These are phyloP conservation scores for Lycaena phlaeas DNA, from an alignment of 2,888 invertebrate genomes.

Conservation along the genomic window DNA sequence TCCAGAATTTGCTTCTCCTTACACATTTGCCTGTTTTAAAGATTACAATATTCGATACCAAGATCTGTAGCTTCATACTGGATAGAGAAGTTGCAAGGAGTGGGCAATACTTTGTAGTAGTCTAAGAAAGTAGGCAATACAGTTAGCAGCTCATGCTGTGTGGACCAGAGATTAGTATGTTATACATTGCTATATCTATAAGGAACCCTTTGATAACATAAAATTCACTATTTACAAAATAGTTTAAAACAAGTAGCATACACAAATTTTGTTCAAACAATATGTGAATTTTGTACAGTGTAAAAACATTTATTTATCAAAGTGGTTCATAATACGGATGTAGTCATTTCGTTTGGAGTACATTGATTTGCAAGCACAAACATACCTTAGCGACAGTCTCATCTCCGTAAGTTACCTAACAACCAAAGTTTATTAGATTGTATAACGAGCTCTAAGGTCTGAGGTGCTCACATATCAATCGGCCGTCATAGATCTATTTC, in stretches of 20 bases:
- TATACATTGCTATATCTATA: background rate
- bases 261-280: too few relatives aligned
- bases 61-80: too few relatives aligned
- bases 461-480: slow-evolving; percentile 38
- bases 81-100: too few relatives aligned
- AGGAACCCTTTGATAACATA: background rate
- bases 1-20: too few relatives aligned
- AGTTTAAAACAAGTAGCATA: too few relatives aligned
- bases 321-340: slow-evolving; percentile 22
- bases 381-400: slow-evolving; percentile 23
- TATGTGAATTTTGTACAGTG: too few relatives aligned
- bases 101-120: too few relatives aligned
- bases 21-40: too few relatives aligned
- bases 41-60: too few relatives aligned
- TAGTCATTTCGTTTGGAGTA: slow-evolving; percentile 12
- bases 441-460: slow-evolving; percentile 22
- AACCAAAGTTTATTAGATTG: slow-evolving; percentile 50
- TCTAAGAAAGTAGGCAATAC: too few relatives aligned
- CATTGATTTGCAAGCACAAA: slow-evolving; percentile 33
- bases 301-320: slow-evolving; percentile 24
- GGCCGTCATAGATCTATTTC: slow-evolving; percentile 30
- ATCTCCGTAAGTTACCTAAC: slow-evolving; percentile 54
- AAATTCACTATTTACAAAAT: background rate
- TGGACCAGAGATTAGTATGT: background rate
- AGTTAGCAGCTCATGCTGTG: background rate